Evolutionary conservation across 2,113 vertebrate genomes (phyloP).

Genomic region (Campylomormyrus numenius): DNA sequence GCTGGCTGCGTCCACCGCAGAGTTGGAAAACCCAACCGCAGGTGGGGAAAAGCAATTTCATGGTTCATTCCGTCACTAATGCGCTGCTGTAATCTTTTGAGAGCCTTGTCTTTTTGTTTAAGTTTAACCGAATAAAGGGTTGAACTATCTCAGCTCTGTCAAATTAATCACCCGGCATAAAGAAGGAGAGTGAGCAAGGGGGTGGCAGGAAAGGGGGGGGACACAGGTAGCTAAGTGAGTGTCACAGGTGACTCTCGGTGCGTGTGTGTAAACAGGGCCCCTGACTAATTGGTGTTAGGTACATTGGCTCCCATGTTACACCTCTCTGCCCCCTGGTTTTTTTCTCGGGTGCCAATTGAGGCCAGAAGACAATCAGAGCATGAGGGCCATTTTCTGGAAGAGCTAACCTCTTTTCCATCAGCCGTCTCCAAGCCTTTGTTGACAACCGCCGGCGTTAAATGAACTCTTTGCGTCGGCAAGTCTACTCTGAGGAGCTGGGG

Average conservation of each 20-base stretch:
- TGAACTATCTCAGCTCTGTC: constrained; percentile 56
- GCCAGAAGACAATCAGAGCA: constrained; percentile 76
- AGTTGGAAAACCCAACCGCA: constrained; percentile 56
- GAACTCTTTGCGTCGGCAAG: constrained; percentile 72
- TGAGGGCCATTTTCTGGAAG: constrained; percentile 84
- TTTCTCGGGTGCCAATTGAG: constrained; percentile 59
- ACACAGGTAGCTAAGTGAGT: constrained; percentile 47
- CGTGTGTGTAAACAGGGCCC: constrained; percentile 23
- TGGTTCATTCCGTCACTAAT: constrained; percentile 63
- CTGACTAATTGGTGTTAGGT: constrained; percentile 56
- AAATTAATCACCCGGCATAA: constrained; percentile 60
- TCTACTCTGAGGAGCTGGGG: constrained; percentile 69
- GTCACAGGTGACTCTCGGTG: constrained; percentile 45
- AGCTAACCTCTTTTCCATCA: constrained; percentile 68
- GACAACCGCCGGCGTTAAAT: constrained; percentile 76
- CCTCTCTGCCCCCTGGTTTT: constrained; percentile 57
- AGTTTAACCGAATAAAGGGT: constrained; percentile 64
- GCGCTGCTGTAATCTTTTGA: constrained; percentile 60
- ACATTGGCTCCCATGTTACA: constrained; percentile 60
- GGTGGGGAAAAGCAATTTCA: constrained; percentile 74
- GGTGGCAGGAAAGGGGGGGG: constrained; percentile 1
- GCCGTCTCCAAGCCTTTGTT: constrained; percentile 66
- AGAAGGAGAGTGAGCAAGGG: constrained; percentile 29
- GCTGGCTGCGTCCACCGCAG: constrained; percentile 41
- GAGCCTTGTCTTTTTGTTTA: constrained; percentile 59